Evolutionary conservation across 2,113 vertebrate species (phyloP).

Genomic region (Boulengerochromis microlepis): DNA sequence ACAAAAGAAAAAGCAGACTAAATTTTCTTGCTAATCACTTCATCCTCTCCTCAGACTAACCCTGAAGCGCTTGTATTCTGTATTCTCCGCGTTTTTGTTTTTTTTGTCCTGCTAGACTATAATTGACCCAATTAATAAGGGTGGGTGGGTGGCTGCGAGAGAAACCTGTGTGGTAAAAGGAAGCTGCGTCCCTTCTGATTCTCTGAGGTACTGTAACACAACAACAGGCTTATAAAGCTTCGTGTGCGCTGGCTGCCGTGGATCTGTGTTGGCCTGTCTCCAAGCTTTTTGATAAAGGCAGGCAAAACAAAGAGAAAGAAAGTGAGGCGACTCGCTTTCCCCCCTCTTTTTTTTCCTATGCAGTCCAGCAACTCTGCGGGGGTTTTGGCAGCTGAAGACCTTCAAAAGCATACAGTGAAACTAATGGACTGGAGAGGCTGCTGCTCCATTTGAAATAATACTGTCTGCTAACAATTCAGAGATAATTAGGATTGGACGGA

Average conservation of each 20-base stretch:
- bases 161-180: neutral
- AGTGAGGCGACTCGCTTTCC: conserved; percentile 4
- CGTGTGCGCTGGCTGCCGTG: conserved; percentile 25
- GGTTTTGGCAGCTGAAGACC: conserved; percentile 27
- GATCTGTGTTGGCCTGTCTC: conserved; percentile 43
- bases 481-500: conserved; percentile 21
- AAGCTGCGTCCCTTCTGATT: conserved; percentile 25
- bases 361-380: conserved; percentile 45
- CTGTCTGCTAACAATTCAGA: conserved; percentile 6
- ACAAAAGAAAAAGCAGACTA: neutral
- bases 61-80: conserved; percentile 11
- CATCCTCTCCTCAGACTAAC: neutral
- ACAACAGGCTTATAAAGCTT: conserved; percentile 41
- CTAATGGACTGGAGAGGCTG: conserved; percentile 32
- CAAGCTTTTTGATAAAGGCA: conserved; percentile 38
- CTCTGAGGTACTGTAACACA: conserved; percentile 34
- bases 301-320: conserved; percentile 12
- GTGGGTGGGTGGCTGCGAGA: conserved; percentile 4
- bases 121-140: conserved; percentile 55
- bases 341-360: neutral
- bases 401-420: conserved; percentile 13
- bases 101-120: conserved; percentile 17
- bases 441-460: conserved; percentile 15
- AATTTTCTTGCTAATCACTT: conserved; percentile 4
- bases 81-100: neutral